These are phyloP conservation scores for Loripinus fragilis DNA, from an alignment of 2,888 invertebrate genomes.

Conservation along the genomic window DNA sequence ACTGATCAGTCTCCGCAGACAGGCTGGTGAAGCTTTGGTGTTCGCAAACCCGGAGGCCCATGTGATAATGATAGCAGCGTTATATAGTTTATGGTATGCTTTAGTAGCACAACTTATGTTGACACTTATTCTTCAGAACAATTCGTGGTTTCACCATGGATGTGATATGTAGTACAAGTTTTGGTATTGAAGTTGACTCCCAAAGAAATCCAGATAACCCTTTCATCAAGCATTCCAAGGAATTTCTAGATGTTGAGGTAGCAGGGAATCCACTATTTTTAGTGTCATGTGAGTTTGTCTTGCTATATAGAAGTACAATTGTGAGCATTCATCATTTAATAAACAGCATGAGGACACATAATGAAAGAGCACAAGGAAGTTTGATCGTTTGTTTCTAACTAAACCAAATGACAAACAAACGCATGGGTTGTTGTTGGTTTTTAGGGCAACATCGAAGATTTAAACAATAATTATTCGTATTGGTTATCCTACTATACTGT, in stretches of 20 bases:
- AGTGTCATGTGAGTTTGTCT: slow-evolving; percentile 33
- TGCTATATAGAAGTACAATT: no score
- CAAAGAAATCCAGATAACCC: slow-evolving; percentile 60
- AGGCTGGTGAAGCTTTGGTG: not conserved
- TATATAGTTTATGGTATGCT: not conserved
- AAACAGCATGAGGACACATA: no score
- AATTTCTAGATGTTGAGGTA: slow-evolving; percentile 35
- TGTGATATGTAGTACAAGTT: slow-evolving; percentile 60
- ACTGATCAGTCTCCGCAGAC: not conserved
- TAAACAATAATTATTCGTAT: no score
- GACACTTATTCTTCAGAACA: not conserved
- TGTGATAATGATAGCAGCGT: not conserved
- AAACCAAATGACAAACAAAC: no score
- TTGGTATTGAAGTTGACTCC: slow-evolving; percentile 62
- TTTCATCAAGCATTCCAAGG: slow-evolving; percentile 53
- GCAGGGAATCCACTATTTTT: slow-evolving; percentile 27
- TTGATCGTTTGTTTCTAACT: no score
- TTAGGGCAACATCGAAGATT: no score
- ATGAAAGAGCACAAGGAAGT: no score
- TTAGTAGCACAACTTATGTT: not conserved
- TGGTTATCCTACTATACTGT: no score
- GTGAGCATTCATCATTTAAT: no score
- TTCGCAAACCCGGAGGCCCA: not conserved
- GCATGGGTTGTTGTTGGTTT: no score
- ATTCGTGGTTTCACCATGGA: slow-evolving; percentile 60